Base-by-base conservation (phyloP, 2,888 invertebrate species). In the Caenorhabditis wallacei region DNA sequence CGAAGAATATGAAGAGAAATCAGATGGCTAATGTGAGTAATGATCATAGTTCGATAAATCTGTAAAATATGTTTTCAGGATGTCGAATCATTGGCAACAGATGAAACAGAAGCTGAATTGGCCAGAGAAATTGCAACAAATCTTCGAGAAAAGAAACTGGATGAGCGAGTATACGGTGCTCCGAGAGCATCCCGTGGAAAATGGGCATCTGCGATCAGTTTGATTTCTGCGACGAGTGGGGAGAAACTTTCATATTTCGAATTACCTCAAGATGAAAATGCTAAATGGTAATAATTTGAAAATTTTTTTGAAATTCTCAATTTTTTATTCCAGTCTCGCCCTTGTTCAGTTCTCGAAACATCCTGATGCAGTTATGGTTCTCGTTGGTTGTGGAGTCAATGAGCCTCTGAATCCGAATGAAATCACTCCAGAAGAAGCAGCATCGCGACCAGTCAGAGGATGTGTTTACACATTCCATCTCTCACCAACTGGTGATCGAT, bases 61-160 rank as follows among this genome's bases (percentile, higher is more conserved):
- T 30, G 30, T 30, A 30, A 30, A 30, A 3, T 30, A 30, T 30
- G 30, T 30, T 30, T 30, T 30, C 83, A 93, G 93, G 97, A 98
- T 93, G 97, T 98, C 96, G 95, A 97, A 81, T 97, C 97, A 93
- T 97, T 98, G 0, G 98, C 98, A 8, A 83, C 82, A 1, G 97
- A 96, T 0, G 96, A 96, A 56, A 97, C 97, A 87, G 98, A 99
- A 92, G 76, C 96, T 85, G 96, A 97, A 89, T 93, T 98, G 69
- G 98, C 98, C 0, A 95, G 95, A 88, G 97, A 99, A 94, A 96
- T 99, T 95, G 98, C 98, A 89, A 97, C 8, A 97, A 98, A 90
- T 94, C 78, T 99, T 1, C 96, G 96, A 74, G 98, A 98, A 92
- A 95, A 97, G 84, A 93, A 98, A 2, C 97, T 98, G 1, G 98